Evolutionary conservation across 1,140 invertebrate species (phyloP), one percentile per base, ranked within the genome.

Genomic region (Cheumatopsyche charites): DNA sequence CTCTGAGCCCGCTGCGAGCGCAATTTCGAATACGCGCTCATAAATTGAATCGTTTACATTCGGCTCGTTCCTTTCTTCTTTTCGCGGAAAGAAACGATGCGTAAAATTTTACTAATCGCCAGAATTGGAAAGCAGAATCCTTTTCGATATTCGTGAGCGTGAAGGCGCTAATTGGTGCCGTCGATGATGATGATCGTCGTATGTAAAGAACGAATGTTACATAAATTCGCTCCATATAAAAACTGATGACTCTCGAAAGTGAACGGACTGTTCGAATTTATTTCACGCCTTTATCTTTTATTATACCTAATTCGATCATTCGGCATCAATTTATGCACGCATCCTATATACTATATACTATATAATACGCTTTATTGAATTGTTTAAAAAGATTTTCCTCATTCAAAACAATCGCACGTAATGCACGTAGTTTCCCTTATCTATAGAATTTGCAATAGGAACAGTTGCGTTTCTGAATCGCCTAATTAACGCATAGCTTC

Each of bases 141-240:
- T 36, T 36, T 36, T 36, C 9, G 3, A 3, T 36, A n/a, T 9
- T 36, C 29, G 29, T 9, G 29, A 4, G 17, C 17, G 45, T 15
- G 17, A 19, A 49, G 45, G 13, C 13, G 13, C 17, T 49, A 49
- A 15, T 3, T 49, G 17, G 13, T 49, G 45, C 4, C 17, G 4
- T 4, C 17, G 45, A 63, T 17, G 62, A 42, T 43, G 62, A 63
- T 42, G 26, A 63, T 63, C 13, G n/a, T 17, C n/a, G 58, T 1
- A 62, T 21, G 12, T 29, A 29, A 63, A 2, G 62, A 21, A 21
- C 15, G 49, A 19, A 25, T 42, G 62, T 63, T 63, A 41, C 62
- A 23, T 63, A 63, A 63, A 63, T 13, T 63, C 42, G 62, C 62
- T 63, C 62, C 62, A 63, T 42, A 63, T 63, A 58, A 58, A 63